Conservation (phyloP, 2,113 vertebrate species). For the Hypomesus transpacificus region DNA sequence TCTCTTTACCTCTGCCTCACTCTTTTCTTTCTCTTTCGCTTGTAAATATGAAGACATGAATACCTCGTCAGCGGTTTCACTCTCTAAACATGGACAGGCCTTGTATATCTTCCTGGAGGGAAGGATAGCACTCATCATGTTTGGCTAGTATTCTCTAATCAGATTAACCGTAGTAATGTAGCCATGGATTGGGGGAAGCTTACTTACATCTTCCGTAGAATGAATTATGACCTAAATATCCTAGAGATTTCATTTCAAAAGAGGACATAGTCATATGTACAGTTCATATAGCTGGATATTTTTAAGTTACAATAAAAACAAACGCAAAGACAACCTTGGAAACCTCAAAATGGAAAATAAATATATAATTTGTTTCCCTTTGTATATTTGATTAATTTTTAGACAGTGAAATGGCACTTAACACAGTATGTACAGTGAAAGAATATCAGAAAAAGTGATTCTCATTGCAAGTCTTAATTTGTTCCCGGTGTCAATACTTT, state of each 20-base stretch:
- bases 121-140: no score
- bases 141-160: no score
- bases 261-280: no score
- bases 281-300: no score
- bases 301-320: not conserved
- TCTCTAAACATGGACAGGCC: no score
- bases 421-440: not conserved
- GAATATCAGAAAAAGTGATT: constrained; percentile 10
- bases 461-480: not conserved
- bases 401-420: constrained; percentile 13
- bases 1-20: not conserved
- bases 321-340: not conserved
- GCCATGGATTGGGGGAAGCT: no score
- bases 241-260: no score
- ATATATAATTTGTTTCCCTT: constrained; percentile 30
- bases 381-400: not conserved
- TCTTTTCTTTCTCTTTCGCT: not conserved
- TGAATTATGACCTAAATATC: no score
- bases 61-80: no score
- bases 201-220: no score
- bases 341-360: constrained; percentile 41
- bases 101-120: no score
- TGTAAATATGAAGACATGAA: not conserved
- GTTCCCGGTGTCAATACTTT: not conserved
- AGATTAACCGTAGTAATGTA: no score